These are phyloP conservation scores for Tetropium fuscum DNA, from an alignment of 2,888 invertebrate species.

Conservation along the genomic window DNA sequence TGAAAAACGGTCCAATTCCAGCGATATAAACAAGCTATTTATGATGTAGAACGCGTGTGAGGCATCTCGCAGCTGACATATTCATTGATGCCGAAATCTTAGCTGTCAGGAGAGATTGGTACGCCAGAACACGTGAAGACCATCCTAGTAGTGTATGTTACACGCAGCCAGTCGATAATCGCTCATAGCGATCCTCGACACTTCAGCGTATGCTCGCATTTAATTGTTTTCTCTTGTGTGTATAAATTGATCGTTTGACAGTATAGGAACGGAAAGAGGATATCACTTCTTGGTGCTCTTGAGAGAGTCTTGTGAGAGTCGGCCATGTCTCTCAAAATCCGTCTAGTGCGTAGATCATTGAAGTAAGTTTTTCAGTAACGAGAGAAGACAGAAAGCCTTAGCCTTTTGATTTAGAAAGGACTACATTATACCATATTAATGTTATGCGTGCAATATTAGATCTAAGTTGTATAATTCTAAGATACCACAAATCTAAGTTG, in stretches of 20 bases:
- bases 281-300: too few species aligned
- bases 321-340: too few species aligned
- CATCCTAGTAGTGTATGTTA: constrained; percentile 10
- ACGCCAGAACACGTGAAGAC: too few species aligned
- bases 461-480: too few species aligned
- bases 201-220: constrained; percentile 1
- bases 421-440: too few species aligned
- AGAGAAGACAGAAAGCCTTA: too few species aligned
- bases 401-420: too few species aligned
- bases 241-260: constrained; percentile 13
- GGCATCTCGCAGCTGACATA: constrained; percentile 27
- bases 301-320: too few species aligned
- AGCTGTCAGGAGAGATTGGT: constrained; percentile 23
- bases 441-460: too few species aligned
- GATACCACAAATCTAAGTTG: too few species aligned
- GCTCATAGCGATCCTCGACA: not conserved
- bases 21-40: constrained; percentile 19
- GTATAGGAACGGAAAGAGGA: not conserved
- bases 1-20: constrained; percentile 21
- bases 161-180: constrained; percentile 1
- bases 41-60: constrained; percentile 13
- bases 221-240: constrained; percentile 6
- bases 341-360: too few species aligned
- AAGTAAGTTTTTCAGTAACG: too few species aligned
- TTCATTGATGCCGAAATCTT: constrained; percentile 33